Evolutionary conservation across 2,797 vertebrate species (phyloP).

Genomic region (Crocidura indochinensis): DNA sequence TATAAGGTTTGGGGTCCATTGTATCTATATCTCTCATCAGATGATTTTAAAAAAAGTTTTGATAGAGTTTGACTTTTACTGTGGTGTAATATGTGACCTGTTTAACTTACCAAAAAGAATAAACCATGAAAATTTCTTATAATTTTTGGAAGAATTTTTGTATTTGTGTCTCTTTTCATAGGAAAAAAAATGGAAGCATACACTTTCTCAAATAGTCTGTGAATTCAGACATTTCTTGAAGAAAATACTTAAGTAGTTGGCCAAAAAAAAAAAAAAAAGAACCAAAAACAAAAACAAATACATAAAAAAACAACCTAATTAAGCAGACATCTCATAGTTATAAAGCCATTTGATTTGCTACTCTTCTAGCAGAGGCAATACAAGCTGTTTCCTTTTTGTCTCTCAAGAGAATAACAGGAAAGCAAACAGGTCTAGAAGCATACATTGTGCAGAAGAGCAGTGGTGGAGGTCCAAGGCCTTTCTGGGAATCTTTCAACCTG

Average conservation of each 20-base stretch:
- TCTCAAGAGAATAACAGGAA: neutral
- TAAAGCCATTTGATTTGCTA: constrained; percentile 58
- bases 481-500: neutral
- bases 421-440: neutral
- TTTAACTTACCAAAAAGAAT: constrained; percentile 29
- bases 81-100: neutral
- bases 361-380: constrained; percentile 52
- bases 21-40: neutral
- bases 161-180: constrained; percentile 46
- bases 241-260: constrained; percentile 72
- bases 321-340: constrained; percentile 54
- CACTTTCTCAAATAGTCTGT: constrained; percentile 53
- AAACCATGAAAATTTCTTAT: constrained; percentile 38
- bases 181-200: constrained; percentile 46
- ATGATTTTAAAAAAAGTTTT: neutral
- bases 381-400: constrained; percentile 54
- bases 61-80: neutral
- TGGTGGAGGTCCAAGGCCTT: neutral
- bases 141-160: constrained; percentile 33
- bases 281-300: too few species aligned
- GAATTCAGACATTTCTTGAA: constrained; percentile 66
- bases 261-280: too few species aligned
- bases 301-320: constrained; percentile 69
- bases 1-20: neutral
- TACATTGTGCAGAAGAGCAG: neutral